These are phyloP conservation scores for Luperina testacea DNA, from an alignment of 2,888 invertebrate genomes.

Conservation along the genomic window DNA sequence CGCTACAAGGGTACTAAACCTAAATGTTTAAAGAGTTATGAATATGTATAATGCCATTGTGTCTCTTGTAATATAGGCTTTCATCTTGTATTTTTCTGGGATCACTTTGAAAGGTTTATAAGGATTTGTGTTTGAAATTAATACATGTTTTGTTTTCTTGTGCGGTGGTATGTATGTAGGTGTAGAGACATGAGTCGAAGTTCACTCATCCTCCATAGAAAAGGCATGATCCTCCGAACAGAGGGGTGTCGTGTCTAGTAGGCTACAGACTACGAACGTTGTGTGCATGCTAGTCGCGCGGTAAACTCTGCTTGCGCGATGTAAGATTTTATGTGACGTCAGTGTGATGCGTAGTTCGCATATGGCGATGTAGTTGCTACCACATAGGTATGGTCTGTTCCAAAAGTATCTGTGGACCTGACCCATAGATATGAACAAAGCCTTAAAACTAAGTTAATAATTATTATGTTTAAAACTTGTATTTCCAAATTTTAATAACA, in stretches of 20 bases:
- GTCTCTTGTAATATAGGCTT: conserved; percentile 44
- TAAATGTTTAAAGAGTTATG: conserved; percentile 54
- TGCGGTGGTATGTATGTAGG: neutral
- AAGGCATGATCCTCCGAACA: neutral
- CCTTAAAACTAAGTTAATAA: neutral
- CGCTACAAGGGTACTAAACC: conserved; percentile 60
- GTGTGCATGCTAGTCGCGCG: neutral
- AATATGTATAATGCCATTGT: conserved; percentile 59
- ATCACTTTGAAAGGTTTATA: conserved; percentile 40
- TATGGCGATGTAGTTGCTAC: too few species aligned
- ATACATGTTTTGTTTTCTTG: conserved; percentile 14
- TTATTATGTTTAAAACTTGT: neutral
- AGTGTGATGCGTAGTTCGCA: neutral
- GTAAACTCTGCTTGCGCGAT: neutral
- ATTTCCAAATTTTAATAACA: neutral
- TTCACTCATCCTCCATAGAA: neutral
- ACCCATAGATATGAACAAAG: too few species aligned
- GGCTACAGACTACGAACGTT: neutral
- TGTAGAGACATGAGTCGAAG: neutral
- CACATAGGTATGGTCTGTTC: neutral
- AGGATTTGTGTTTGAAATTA: conserved; percentile 12
- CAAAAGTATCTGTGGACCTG: neutral
- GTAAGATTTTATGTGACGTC: neutral
- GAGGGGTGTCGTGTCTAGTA: neutral
- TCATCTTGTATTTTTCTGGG: conserved; percentile 43